These are phyloP conservation scores for Eumeta japonica DNA, from an alignment of 1,140 invertebrate species.

Conservation along the genomic window DNA sequence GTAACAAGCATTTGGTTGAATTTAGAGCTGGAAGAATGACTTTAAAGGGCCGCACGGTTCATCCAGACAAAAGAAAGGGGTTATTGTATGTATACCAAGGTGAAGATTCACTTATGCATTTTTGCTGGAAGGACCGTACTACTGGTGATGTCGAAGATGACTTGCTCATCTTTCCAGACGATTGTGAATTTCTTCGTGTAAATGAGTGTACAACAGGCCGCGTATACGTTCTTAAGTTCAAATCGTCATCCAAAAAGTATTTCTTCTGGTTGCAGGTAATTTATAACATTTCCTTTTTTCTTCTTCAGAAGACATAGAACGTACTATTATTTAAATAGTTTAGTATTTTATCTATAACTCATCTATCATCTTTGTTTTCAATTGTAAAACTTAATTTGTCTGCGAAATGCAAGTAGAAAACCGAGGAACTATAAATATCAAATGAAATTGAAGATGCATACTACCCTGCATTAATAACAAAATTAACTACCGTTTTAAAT, in stretches of 20 bases:
- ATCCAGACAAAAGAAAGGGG: conserved; percentile 94
- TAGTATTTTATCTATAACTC: neutral
- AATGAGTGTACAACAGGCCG: conserved; percentile 94
- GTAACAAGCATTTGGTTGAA: conserved; percentile 90
- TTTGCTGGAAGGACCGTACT: conserved; percentile 95
- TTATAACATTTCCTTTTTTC: conserved; percentile 6
- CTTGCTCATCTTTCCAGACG: conserved; percentile 97
- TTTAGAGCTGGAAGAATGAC: conserved; percentile 97
- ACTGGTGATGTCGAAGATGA: conserved; percentile 74
- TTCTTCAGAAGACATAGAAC: no score
- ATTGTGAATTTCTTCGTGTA: conserved; percentile 95
- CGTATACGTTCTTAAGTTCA: conserved; percentile 95
- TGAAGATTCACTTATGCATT: conserved; percentile 95
- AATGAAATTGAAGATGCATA: neutral
- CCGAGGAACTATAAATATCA: no score
- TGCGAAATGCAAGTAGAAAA: no score
- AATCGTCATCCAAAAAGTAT: conserved; percentile 85
- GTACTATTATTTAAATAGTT: neutral
- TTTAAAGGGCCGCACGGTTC: conserved; percentile 88
- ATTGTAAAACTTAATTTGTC: conserved; percentile 1
- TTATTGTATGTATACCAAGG: conserved; percentile 92
- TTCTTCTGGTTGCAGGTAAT: conserved; percentile 97
- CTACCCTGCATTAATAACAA: neutral
- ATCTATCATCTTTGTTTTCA: no score
- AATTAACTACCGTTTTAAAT: conserved; percentile 1